These are phyloP conservation scores for Drosophila melanica DNA, from an alignment of 1,140 invertebrate species.

Conservation along the genomic window DNA sequence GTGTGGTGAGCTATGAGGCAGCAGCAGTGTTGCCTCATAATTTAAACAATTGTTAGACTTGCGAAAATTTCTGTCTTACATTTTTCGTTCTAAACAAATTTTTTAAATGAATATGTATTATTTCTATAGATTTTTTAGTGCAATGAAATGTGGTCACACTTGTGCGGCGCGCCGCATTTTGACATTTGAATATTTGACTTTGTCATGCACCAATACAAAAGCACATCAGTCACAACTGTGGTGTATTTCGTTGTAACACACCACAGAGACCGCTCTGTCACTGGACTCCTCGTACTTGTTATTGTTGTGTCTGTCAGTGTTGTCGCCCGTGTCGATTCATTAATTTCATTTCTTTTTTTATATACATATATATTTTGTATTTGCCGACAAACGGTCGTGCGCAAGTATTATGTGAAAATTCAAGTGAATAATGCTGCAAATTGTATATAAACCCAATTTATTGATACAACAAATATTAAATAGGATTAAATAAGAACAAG, in stretches of 20 bases:
- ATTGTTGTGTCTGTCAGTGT: constrained; percentile 44
- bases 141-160: constrained; percentile 32
- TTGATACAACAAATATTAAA: not conserved
- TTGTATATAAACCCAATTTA: constrained; percentile 3
- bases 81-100: not conserved
- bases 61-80: not conserved
- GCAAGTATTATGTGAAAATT: constrained; percentile 36
- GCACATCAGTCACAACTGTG: constrained; percentile 39
- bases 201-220: constrained; percentile 41
- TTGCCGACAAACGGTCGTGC: constrained; percentile 32
- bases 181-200: constrained; percentile 48
- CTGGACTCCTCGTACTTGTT: constrained; percentile 42
- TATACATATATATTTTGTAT: constrained; percentile 2
- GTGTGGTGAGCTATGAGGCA: constrained; percentile 61
- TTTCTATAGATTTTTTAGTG: not conserved
- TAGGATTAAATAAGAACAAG: not conserved
- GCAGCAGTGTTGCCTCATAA: constrained; percentile 30
- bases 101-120: not conserved
- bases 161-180: constrained; percentile 41
- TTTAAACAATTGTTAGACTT: constrained; percentile 2
- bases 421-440: constrained; percentile 23
- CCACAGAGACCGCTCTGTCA: constrained; percentile 48
- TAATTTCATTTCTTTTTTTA: constrained; percentile 2
- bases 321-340: constrained; percentile 46
- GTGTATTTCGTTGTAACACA: constrained; percentile 42